Evolutionary conservation across 2,888 invertebrate species (phyloP).

Genomic region (Eurytoma adleriae): DNA sequence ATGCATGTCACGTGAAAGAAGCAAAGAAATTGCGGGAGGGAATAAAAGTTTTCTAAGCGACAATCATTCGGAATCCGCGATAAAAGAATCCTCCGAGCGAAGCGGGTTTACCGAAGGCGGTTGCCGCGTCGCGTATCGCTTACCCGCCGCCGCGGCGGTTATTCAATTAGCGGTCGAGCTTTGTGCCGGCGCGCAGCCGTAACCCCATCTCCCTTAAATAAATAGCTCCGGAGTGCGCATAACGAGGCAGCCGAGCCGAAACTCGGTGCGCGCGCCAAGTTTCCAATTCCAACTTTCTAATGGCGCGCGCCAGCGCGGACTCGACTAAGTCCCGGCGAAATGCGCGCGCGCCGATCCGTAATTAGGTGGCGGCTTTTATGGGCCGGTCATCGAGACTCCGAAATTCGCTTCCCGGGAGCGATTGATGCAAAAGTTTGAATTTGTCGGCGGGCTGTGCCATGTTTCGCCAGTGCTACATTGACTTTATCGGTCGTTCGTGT

Average conservation of each 20-base stretch:
- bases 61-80: neutral
- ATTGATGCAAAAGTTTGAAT: slow-evolving; percentile 16
- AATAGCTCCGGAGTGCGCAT: neutral
- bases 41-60: neutral
- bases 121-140: neutral
- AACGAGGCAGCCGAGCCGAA: slow-evolving; percentile 25
- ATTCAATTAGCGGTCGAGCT: slow-evolving; percentile 36
- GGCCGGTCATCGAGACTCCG: neutral
- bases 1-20: neutral
- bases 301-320: neutral
- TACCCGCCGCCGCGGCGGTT: slow-evolving; percentile 6
- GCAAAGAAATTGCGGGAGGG: neutral
- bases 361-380: neutral
- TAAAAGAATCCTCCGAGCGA: neutral
- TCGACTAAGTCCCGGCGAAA: neutral
- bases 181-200: neutral
- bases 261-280: slow-evolving; percentile 17
- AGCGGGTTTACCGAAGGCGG: slow-evolving; percentile 1
- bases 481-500: no score
- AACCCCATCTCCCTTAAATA: slow-evolving; percentile 11
- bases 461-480: no score
- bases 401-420: neutral
- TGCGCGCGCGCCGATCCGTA: neutral
- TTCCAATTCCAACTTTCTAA: slow-evolving; percentile 49
- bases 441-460: neutral